These are phyloP conservation scores for Pachymerium ferrugineum DNA, from an alignment of 2,888 invertebrate genomes.

Conservation along the genomic window DNA sequence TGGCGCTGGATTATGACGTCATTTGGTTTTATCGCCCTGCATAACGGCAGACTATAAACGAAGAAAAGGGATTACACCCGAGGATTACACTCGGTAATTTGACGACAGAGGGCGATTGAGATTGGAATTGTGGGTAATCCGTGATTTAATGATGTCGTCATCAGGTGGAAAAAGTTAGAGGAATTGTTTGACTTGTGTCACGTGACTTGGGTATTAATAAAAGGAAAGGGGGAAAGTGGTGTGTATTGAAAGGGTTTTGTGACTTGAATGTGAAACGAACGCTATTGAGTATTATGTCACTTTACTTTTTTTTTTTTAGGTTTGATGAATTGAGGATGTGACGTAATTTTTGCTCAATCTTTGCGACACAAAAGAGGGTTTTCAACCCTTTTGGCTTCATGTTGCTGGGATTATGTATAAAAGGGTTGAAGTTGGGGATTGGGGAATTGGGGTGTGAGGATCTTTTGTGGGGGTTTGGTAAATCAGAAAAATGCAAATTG, in stretches of 20 bases:
- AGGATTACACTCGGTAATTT: neutral
- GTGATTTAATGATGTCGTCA: neutral
- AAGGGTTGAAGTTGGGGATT: neutral
- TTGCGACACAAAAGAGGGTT: too few species aligned
- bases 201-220: neutral
- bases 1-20: conserved; percentile 16
- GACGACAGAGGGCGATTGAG: too few species aligned
- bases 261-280: too few species aligned
- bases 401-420: neutral
- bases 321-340: too few species aligned
- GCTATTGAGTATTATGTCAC: too few species aligned
- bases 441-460: neutral
- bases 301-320: too few species aligned
- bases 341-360: too few species aligned
- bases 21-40: neutral
- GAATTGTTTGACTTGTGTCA: neutral
- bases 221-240: too few species aligned
- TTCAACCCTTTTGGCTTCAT: neutral
- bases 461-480: neutral
- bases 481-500: conserved; percentile 1
- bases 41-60: neutral
- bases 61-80: neutral
- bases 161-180: neutral
- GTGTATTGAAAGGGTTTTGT: too few species aligned
- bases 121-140: neutral